phyloP scores from a whole-genome alignment of 1,140 invertebrate species.

The Vanessa tameamea region DNA sequence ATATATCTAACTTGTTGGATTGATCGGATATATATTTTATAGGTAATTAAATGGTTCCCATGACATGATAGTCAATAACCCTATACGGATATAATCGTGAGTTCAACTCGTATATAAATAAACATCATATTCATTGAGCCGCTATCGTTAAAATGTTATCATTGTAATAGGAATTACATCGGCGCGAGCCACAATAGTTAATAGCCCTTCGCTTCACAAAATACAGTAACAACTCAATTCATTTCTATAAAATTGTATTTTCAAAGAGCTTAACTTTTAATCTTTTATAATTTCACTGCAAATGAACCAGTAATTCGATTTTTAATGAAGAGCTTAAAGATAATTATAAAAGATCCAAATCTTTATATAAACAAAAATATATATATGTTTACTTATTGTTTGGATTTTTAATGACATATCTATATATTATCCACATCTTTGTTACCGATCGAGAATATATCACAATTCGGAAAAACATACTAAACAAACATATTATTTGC shows the following conservation, averaged over 20 bases:
- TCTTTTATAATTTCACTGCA: not conserved
- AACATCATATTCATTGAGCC: not conserved
- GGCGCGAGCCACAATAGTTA: not conserved
- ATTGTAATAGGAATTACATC: not conserved
- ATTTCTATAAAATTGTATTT: slow-evolving; percentile 10
- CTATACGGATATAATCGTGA: not conserved
- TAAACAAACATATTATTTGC: too few relatives aligned
- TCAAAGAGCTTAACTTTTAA: not conserved
- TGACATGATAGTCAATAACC: too few relatives aligned
- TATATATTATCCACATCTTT: too few relatives aligned
- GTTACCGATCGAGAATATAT: too few relatives aligned
- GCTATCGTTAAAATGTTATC: slow-evolving; percentile 11
- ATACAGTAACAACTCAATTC: slow-evolving; percentile 3
- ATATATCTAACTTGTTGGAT: too few relatives aligned
- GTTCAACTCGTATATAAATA: not conserved
- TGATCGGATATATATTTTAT: too few relatives aligned
- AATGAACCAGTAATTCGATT: not conserved
- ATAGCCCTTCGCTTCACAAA: not conserved
- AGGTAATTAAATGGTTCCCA: too few relatives aligned
- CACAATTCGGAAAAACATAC: too few relatives aligned
- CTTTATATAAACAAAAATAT: too few relatives aligned
- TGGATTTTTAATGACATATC: too few relatives aligned
- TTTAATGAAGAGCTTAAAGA: not conserved
- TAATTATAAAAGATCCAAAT: too few relatives aligned
- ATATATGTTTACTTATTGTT: too few relatives aligned